Base-by-base conservation (phyloP, 2,888 invertebrate species). In the Kuschelorhynchus macadamiae region DNA sequence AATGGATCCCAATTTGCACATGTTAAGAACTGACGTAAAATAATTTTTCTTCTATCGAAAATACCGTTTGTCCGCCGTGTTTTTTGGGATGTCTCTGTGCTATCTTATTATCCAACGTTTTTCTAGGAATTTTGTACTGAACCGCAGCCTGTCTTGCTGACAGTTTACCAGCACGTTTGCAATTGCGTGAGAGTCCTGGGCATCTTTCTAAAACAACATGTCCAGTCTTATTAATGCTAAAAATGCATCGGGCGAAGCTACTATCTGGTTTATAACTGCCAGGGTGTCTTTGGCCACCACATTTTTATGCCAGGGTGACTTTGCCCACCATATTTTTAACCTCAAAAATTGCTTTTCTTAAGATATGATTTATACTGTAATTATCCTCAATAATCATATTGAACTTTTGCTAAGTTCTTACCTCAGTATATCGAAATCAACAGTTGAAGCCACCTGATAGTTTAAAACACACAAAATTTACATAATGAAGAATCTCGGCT, bases 181-280 rank as follows among this genome's bases (percentile, higher is more conserved):
- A 52, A 32, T 33, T 36, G 52, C 52, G 32, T 52, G 52, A 33
- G 32, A 36, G 2, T 52, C 39, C 11, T 52, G 17, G 52, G 52
- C 52, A 50, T 52, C 36, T 52, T 52, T 32, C 33, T 52, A 33
- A 36, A 36, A 36, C 17, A 46, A 46, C 46, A 46, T 46, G n/a
- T 16, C 12, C 14, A 46, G 21, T 16, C 14, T 46, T 46, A 46
- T 46, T 5, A 46, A 46, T 16, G 11, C 17, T 3, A 46, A 20
- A 3, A 18, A 12, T 46, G 11, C 21, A 16, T 16, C 16, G 16
- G 14, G 42, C 42, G n/a, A 42, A 16, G 18, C 46, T 17, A 20
- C 18, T 25, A 25, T 25, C 7, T 5, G 4, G 25, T 7, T 3
- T 25, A 5, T 25, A 3, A 7, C 7, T 25, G 25, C 3, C 25